These are phyloP conservation scores for Canis aureus DNA, from an alignment of 2,113 vertebrate genomes.

Conservation along the genomic window DNA sequence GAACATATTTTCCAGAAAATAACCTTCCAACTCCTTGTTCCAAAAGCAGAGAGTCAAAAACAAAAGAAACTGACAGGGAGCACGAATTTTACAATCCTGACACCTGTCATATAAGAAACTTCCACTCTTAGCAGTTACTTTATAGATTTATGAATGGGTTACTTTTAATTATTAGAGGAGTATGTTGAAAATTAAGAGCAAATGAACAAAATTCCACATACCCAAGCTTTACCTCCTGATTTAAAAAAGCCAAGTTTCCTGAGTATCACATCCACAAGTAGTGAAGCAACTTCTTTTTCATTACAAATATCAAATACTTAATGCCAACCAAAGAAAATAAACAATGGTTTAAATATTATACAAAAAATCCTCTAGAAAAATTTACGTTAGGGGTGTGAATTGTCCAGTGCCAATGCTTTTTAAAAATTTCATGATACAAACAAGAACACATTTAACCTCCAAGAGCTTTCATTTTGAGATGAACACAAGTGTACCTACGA, in stretches of 20 bases:
- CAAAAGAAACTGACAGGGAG: background rate
- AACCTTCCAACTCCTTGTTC: background rate
- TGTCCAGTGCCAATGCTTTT: background rate
- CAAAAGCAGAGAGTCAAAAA: background rate
- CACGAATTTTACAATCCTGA: conserved; percentile 51
- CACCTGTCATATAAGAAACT: background rate
- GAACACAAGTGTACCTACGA: background rate
- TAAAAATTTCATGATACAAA: conserved; percentile 6
- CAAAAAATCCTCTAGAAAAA: background rate
- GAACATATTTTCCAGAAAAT: background rate
- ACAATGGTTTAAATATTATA: background rate
- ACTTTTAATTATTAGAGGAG: conserved; percentile 21
- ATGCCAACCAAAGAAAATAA: background rate
- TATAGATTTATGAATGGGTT: background rate
- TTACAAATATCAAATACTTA: background rate
- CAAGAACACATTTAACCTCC: background rate
- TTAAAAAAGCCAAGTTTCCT: background rate
- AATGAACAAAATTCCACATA: background rate
- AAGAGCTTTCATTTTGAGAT: conserved; percentile 50
- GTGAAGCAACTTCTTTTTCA: background rate
- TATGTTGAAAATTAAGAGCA: conserved; percentile 5
- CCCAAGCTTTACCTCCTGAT: background rate
- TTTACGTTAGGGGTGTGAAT: background rate
- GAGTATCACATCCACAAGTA: background rate
- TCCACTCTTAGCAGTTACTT: background rate